Evolutionary conservation across 23 tunicate species (phyloP).

Genomic region (Ciona savignyi): DNA sequence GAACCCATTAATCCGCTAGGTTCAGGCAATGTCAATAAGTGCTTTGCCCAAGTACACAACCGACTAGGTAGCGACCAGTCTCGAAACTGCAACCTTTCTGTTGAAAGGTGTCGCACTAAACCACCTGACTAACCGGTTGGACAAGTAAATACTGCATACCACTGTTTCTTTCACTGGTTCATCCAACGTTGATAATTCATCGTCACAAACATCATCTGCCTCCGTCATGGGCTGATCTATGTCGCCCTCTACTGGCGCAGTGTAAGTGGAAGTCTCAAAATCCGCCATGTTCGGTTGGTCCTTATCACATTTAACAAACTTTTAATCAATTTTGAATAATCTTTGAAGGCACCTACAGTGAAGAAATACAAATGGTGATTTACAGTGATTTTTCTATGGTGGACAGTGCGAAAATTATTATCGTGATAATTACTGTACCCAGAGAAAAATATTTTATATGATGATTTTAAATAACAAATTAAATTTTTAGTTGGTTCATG

Average conservation of each 20-base stretch:
- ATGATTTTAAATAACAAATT: slow-evolving; percentile 40
- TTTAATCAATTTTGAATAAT: not conserved
- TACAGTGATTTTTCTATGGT: not conserved
- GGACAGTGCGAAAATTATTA: no score
- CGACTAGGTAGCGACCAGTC: no score
- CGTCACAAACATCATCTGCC: slow-evolving; percentile 33
- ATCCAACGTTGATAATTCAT: slow-evolving; percentile 74
- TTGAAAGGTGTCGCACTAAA: no score
- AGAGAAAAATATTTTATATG: slow-evolving; percentile 67
- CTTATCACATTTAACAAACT: not conserved
- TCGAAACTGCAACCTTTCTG: no score
- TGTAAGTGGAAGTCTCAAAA: slow-evolving; percentile 63
- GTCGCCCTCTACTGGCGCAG: slow-evolving; percentile 62
- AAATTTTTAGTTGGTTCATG: not conserved
- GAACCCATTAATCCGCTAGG: no score
- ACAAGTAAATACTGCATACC: no score
- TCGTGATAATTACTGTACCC: no score
- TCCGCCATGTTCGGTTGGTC: slow-evolving; percentile 62
- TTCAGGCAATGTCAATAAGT: no score
- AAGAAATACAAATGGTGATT: not conserved
- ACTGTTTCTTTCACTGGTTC: slow-evolving; percentile 88
- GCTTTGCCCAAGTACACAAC: no score
- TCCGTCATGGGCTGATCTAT: slow-evolving; percentile 27
- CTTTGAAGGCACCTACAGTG: slow-evolving; percentile 2
- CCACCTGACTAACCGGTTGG: no score